Percentiles rank a stretch among this genome's conserved stretches.
Evolutionary conservation across 2,888 invertebrate species (phyloP).

Genomic region (Plagiodera versicolora): DNA sequence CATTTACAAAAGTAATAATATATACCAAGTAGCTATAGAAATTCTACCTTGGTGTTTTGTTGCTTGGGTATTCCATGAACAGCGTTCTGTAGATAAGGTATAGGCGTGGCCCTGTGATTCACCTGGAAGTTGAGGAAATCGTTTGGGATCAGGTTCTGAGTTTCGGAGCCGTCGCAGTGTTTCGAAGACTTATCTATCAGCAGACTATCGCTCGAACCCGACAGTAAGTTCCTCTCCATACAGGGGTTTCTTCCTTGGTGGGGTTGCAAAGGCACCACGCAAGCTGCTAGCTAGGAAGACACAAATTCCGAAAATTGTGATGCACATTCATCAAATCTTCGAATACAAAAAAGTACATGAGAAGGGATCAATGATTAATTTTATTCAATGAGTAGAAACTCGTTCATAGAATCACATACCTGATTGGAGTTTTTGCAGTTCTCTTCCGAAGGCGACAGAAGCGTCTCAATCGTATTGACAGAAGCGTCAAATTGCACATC

Average conservation of each 20-base stretch:
- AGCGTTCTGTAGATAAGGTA: slow-evolving; percentile 75
- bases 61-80: slow-evolving; percentile 60
- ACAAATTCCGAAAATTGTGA: not conserved
- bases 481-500: slow-evolving; percentile 52
- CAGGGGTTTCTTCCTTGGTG: slow-evolving; percentile 73
- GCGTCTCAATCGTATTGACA: slow-evolving; percentile 64
- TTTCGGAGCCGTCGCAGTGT: slow-evolving; percentile 57
- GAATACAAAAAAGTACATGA: too few relatives aligned
- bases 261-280: slow-evolving; percentile 66
- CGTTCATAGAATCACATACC: too few relatives aligned
- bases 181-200: slow-evolving; percentile 68
- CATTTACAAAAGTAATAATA: too few relatives aligned
- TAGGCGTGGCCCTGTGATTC: slow-evolving; percentile 61
- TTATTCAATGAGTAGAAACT: too few relatives aligned
- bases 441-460: slow-evolving; percentile 62
- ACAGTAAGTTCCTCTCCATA: slow-evolving; percentile 69
- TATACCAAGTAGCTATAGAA: too few relatives aligned
- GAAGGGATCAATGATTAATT: too few relatives aligned
- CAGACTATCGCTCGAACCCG: slow-evolving; percentile 61
- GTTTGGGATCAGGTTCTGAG: slow-evolving; percentile 57
- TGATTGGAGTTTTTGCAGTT: slow-evolving; percentile 62
- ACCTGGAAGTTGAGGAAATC: slow-evolving; percentile 56
- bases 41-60: slow-evolving; percentile 43
- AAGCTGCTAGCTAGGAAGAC: slow-evolving; percentile 45
- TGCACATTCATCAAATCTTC: too few relatives aligned